Evolutionary conservation across 2,113 vertebrate species (phyloP).

Genomic region (Chloropsis hardwickii): DNA sequence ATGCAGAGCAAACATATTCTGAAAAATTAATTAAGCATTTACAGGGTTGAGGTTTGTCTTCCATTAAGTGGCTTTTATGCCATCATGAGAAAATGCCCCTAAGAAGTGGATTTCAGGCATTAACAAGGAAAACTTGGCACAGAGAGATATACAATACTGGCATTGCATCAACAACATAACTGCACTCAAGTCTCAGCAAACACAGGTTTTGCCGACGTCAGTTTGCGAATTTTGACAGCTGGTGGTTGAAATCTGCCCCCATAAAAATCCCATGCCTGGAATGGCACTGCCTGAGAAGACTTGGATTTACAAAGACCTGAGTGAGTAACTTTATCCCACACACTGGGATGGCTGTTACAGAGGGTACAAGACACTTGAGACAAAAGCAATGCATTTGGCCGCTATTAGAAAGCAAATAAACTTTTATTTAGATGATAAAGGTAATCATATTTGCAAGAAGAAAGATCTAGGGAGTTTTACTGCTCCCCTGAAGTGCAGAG

Average conservation of each 20-base stretch:
- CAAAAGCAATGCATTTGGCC: background rate
- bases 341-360: background rate
- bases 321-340: background rate
- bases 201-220: background rate
- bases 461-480: background rate
- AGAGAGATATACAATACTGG: background rate
- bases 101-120: background rate
- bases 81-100: background rate
- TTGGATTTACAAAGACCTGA: background rate
- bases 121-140: conserved; percentile 3
- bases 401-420: background rate
- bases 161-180: background rate
- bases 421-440: background rate
- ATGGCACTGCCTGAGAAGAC: background rate
- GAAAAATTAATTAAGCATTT: background rate
- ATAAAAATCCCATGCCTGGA: background rate
- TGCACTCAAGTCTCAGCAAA: background rate
- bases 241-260: background rate
- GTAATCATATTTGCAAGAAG: background rate
- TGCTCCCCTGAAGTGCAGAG: background rate
- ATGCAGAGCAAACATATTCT: background rate
- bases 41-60: background rate
- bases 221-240: background rate
- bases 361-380: background rate
- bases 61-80: background rate